Conservation (phyloP, 2,113 vertebrate species). For the Pangasianodon gigas region DNA sequence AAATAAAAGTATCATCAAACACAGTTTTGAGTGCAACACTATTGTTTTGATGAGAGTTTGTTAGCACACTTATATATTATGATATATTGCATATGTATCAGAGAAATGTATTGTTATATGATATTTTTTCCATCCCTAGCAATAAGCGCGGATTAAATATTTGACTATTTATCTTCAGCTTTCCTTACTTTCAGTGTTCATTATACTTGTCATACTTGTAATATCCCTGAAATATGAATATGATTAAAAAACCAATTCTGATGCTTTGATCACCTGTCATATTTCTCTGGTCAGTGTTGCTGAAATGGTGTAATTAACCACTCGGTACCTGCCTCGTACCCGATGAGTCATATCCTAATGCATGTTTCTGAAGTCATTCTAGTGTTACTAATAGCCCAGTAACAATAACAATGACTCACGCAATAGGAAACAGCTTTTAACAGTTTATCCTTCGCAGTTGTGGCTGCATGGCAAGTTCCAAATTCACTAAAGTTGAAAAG, state of each 20-base stretch:
- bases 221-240: not conserved
- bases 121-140: not conserved
- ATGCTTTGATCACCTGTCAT: not conserved
- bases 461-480: not conserved
- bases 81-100: not conserved
- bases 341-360: conserved; percentile 53
- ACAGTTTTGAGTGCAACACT: not conserved
- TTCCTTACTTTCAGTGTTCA: not conserved
- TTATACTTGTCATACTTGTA: not conserved
- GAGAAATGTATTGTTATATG: not conserved
- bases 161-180: not conserved
- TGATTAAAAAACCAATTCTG: not conserved
- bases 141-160: not conserved
- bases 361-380: conserved; percentile 27
- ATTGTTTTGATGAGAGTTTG: not conserved
- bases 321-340: conserved; percentile 32
- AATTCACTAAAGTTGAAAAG: not conserved
- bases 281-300: conserved; percentile 7
- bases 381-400: conserved; percentile 49
- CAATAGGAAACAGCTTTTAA: conserved; percentile 54
- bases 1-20: not conserved
- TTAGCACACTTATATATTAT: not conserved
- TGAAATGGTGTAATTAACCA: conserved; percentile 23
- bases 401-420: conserved; percentile 59
- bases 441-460: not conserved